Conservation (phyloP, 37 sponge, comb jelly and placozoan genomes). For the Halichondria panicea region DNA sequence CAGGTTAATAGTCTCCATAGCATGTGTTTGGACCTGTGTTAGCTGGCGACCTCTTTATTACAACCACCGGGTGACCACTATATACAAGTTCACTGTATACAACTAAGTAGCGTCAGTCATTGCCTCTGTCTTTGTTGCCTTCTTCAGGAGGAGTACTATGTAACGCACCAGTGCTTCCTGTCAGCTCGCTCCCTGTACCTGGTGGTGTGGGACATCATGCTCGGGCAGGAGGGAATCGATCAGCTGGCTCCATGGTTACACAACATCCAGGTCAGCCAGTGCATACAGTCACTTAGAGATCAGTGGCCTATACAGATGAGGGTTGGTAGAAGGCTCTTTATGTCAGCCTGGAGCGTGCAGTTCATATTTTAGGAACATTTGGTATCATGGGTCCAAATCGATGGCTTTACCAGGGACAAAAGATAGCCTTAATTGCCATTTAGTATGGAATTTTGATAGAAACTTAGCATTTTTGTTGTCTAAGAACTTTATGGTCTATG, state of each 20-base stretch:
- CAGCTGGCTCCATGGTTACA: slow-evolving; percentile 82
- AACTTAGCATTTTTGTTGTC: no score
- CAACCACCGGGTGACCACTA: no score
- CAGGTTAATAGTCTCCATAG: no score
- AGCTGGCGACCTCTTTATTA: no score
- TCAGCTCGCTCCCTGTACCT: slow-evolving; percentile 86
- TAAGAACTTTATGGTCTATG: no score
- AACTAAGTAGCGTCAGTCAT: no score
- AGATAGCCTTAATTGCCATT: no score
- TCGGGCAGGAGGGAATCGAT: slow-evolving; percentile 79
- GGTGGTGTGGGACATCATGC: slow-evolving; percentile 69
- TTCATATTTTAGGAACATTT: neutral
- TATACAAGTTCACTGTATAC: no score
- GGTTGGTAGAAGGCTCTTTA: neutral
- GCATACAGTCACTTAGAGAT: neutral
- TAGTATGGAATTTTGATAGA: no score
- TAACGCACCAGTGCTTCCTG: slow-evolving; percentile 94
- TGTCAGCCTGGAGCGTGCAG: neutral
- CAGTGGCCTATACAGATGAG: neutral
- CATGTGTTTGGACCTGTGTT: no score
- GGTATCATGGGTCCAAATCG: no score
- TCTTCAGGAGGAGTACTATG: slow-evolving; percentile 89
- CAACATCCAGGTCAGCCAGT: slow-evolving; percentile 77
- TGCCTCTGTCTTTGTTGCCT: neutral
- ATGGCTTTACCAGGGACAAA: no score